Evolutionary conservation across 2,888 invertebrate genomes (phyloP).

Genomic region (Acanthoscelides obtectus): DNA sequence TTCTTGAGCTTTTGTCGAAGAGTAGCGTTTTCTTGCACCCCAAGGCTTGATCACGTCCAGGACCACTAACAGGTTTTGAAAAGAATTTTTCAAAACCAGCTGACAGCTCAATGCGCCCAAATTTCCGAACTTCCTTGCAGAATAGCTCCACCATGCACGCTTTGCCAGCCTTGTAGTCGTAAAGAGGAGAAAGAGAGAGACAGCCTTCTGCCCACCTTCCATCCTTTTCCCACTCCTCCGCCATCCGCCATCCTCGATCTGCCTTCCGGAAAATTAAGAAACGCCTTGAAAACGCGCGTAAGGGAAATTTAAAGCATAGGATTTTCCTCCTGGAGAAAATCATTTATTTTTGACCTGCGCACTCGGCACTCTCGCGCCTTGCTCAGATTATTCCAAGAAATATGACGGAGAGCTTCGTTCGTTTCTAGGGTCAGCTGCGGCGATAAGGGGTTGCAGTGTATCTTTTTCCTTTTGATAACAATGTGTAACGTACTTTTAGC

Average conservation of each 20-base stretch:
- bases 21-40: too few relatives aligned
- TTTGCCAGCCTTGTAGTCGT: too few relatives aligned
- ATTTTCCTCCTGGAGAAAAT: conserved; percentile 43
- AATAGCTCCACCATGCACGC: not conserved
- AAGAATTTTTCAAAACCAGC: too few relatives aligned
- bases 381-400: conserved; percentile 34
- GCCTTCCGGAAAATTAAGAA: conserved; percentile 34
- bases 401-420: not conserved
- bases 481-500: too few relatives aligned
- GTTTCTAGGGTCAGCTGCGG: not conserved
- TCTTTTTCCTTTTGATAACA: too few relatives aligned
- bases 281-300: conserved; percentile 39
- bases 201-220: not conserved
- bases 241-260: conserved; percentile 14
- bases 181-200: not conserved
- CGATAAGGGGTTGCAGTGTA: not conserved
- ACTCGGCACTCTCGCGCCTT: conserved; percentile 26
- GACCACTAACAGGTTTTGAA: too few relatives aligned
- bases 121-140: not conserved
- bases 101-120: too few relatives aligned
- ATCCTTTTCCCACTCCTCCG: conserved; percentile 11
- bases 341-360: conserved; percentile 47
- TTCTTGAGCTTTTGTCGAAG: too few relatives aligned
- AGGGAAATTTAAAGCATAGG: conserved; percentile 42
- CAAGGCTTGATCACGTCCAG: too few relatives aligned